These are phyloP conservation scores for Terrapene triunguis DNA, from an alignment of 2,113 vertebrate species.

Conservation along the genomic window DNA sequence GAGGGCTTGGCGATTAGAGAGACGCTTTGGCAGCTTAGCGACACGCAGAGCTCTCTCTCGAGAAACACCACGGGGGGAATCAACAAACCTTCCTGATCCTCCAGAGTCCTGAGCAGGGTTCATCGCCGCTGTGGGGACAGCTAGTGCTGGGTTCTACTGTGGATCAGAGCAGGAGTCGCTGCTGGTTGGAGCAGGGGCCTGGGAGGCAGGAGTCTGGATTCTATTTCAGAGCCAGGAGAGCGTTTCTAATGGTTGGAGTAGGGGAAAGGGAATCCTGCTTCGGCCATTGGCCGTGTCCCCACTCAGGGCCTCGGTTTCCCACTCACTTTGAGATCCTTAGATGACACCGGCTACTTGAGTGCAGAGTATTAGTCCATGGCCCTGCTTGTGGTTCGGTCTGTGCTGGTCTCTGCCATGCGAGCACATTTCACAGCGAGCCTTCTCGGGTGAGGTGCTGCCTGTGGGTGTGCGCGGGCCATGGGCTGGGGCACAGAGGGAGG, in stretches of 20 bases:
- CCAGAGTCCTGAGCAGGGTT: neutral
- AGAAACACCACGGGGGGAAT: accelerated
- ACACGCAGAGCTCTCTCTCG: neutral
- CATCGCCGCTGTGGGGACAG: neutral
- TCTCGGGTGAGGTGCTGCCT: neutral
- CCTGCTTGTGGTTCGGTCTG: accelerated
- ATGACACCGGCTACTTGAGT: neutral
- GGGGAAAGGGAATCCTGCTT: neutral
- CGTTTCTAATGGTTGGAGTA: neutral
- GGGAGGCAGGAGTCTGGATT: neutral
- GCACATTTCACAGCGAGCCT: accelerated
- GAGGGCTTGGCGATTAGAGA: neutral
- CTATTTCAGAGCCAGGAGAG: neutral
- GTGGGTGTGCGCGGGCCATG: accelerated
- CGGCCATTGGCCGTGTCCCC: neutral
- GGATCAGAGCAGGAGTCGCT: neutral
- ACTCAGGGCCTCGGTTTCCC: neutral
- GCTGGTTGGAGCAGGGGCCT: neutral
- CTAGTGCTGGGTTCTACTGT: neutral
- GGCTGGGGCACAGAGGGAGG: neutral
- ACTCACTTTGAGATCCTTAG: neutral
- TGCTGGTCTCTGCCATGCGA: neutral
- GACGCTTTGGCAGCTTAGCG: neutral
- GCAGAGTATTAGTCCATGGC: neutral
- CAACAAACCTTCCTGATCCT: neutral